Evolutionary conservation across 2,888 invertebrate genomes (phyloP).

Genomic region (Plagodis pulveraria): DNA sequence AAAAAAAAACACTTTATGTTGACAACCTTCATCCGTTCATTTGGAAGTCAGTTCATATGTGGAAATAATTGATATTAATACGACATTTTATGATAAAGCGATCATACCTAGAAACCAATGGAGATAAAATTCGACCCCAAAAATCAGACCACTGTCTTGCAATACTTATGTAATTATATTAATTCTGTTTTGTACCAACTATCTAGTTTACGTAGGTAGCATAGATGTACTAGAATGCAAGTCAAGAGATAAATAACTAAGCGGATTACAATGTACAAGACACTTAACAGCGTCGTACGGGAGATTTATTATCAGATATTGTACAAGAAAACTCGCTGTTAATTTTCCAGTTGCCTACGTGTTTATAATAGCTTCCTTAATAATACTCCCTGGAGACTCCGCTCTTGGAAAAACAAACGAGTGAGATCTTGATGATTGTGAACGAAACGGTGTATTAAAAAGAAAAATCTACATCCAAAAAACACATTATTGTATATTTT

Average conservation of each 20-base stretch:
- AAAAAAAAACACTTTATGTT: too few species aligned
- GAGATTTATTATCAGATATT: constrained; percentile 54
- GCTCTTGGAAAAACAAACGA: constrained; percentile 37
- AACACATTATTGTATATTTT: too few species aligned
- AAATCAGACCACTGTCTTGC: too few species aligned
- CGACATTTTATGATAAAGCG: too few species aligned
- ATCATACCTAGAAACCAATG: too few species aligned
- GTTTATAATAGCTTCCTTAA: constrained; percentile 48
- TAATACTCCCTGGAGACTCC: constrained; percentile 48
- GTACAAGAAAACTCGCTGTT: constrained; percentile 47
- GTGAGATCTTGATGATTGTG: constrained; percentile 11
- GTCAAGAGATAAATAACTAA: constrained; percentile 41
- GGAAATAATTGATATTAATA: too few species aligned
- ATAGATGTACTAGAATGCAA: constrained; percentile 12
- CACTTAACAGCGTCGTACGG: constrained; percentile 46
- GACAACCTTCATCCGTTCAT: too few species aligned
- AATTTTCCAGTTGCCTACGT: constrained; percentile 47
- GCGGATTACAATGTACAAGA: constrained; percentile 47
- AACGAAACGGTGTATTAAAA: constrained; percentile 1
- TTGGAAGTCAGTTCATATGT: too few species aligned
- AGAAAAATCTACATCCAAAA: too few species aligned
- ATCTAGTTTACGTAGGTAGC: neutral
- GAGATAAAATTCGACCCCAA: too few species aligned
- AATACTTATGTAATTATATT: too few species aligned
- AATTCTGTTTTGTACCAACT: too few species aligned